These are phyloP conservation scores for Brotula barbata DNA, from an alignment of 2,797 vertebrate genomes.

Conservation along the genomic window DNA sequence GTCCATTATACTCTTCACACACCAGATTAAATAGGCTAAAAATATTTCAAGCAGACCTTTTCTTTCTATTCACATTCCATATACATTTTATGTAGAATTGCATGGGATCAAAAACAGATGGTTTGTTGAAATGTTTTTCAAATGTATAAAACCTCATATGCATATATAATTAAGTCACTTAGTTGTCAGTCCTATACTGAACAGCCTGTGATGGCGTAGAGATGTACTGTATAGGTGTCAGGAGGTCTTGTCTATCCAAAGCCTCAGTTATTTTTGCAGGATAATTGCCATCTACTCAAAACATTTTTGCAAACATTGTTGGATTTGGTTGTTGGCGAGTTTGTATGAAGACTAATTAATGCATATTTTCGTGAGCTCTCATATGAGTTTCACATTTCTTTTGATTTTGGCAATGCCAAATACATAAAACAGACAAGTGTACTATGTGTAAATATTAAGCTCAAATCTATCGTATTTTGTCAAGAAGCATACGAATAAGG, in stretches of 20 bases:
- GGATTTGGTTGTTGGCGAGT: too few relatives aligned
- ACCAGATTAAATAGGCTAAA: conserved; percentile 48
- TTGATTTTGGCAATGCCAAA: too few relatives aligned
- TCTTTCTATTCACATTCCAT: conserved; percentile 54
- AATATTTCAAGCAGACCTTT: conserved; percentile 57
- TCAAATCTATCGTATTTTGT: conserved; percentile 61
- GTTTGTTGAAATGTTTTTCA: conserved; percentile 78
- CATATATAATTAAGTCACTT: conserved; percentile 82
- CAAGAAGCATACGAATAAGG: too few relatives aligned
- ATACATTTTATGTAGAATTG: conserved; percentile 56
- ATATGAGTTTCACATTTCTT: too few relatives aligned
- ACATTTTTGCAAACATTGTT: too few relatives aligned
- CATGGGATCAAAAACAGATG: conserved; percentile 74
- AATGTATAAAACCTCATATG: conserved; percentile 79
- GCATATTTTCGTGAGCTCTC: too few relatives aligned
- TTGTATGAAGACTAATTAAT: too few relatives aligned
- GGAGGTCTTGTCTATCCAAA: too few relatives aligned
- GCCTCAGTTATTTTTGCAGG: too few relatives aligned
- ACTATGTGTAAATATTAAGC: too few relatives aligned
- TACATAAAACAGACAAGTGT: too few relatives aligned
- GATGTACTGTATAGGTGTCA: conserved; percentile 67
- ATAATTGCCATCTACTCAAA: too few relatives aligned
- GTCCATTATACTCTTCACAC: conserved; percentile 43
- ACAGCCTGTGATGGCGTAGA: conserved; percentile 69
- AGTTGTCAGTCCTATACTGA: conserved; percentile 76